Conservation (phyloP, 92 coral and sea anemone species). For the Actinostola sp. region DNA sequence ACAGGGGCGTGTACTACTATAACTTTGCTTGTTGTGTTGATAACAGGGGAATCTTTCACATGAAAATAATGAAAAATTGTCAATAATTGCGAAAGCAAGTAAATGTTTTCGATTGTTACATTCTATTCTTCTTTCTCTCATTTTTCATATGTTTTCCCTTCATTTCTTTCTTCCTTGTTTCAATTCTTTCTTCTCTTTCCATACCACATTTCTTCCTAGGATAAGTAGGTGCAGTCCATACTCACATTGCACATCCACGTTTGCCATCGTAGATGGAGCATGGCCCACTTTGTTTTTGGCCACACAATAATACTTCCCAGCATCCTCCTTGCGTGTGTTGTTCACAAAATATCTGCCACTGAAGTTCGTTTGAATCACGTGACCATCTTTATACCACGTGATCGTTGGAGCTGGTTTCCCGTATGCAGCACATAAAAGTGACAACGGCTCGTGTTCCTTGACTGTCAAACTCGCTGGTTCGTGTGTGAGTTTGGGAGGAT, state of each 20-base stretch:
- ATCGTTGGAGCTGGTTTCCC: constrained; percentile 27
- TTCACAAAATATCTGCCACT: constrained; percentile 1
- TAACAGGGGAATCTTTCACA: constrained; percentile 45
- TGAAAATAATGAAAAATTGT: no score
- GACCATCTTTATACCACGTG: constrained; percentile 34
- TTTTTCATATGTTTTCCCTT: no score
- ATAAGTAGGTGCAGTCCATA: background rate
- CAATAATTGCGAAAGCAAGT: no score
- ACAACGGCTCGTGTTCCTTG: constrained; percentile 5
- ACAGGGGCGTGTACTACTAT: background rate
- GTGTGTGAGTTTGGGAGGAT: constrained; percentile 24
- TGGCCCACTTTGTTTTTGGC: constrained; percentile 31
- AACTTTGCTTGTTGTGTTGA: constrained; percentile 17
- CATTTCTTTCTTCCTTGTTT: no score
- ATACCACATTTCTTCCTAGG: background rate
- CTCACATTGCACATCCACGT: constrained; percentile 64
- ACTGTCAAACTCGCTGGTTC: constrained; percentile 15
- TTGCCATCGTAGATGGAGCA: constrained; percentile 13
- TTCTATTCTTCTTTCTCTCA: no score
- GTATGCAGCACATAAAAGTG: constrained; percentile 7
- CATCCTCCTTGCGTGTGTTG: constrained; percentile 44
- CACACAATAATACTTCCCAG: constrained; percentile 56
- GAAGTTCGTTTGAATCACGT: constrained; percentile 16
- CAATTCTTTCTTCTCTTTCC: background rate
- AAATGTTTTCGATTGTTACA: no score